These are phyloP conservation scores for Sinhomidia bicolor DNA, from an alignment of 2,888 invertebrate genomes.

Conservation along the genomic window DNA sequence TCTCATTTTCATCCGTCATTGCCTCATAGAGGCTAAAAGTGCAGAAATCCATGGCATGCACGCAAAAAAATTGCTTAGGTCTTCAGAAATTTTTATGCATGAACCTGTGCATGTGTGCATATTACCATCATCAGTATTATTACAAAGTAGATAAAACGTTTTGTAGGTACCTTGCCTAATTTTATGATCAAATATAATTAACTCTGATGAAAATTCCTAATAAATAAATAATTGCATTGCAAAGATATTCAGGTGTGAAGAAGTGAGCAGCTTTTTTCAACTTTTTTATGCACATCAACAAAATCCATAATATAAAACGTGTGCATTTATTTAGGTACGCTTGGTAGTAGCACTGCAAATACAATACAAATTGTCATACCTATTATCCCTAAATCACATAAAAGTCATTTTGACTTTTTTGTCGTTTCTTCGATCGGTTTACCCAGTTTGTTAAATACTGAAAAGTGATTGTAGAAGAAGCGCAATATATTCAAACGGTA, in stretches of 20 bases:
- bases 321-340: not conserved
- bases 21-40: slow-evolving; percentile 17
- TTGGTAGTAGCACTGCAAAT: not conserved
- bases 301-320: not conserved
- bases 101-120: too few species aligned
- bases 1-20: slow-evolving; percentile 58
- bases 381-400: too few species aligned
- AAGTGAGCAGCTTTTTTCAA: too few species aligned
- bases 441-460: not conserved
- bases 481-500: not conserved
- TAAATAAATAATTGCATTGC: not conserved
- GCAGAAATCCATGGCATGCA: not conserved
- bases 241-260: not conserved
- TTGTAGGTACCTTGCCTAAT: not conserved
- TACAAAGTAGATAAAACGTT: not conserved
- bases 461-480: too few species aligned
- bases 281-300: too few species aligned
- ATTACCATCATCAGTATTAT: too few species aligned
- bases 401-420: too few species aligned
- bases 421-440: not conserved
- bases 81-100: too few species aligned
- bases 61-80: too few species aligned
- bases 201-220: not conserved
- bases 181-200: not conserved
- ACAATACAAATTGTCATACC: too few species aligned